phyloP scores from a whole-genome alignment of 2,888 invertebrate genomes.

The Synanthedon tipuliformis region DNA sequence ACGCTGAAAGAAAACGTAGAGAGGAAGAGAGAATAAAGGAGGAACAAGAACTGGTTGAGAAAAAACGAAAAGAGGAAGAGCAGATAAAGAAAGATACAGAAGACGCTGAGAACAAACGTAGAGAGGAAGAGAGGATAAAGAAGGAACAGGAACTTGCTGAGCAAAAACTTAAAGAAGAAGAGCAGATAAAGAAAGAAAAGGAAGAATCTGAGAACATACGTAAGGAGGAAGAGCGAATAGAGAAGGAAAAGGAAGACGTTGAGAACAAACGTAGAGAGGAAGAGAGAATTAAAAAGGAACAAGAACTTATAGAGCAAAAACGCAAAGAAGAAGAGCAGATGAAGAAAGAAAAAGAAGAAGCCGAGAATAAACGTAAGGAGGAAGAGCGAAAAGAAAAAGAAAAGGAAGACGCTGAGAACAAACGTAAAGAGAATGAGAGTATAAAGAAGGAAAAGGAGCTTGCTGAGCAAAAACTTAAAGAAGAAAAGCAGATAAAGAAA shows the following conservation, averaged over 20 bases:
- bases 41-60: background rate
- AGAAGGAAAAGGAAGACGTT: background rate
- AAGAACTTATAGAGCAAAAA: constrained; percentile 1
- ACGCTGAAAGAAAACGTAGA: background rate
- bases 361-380: background rate
- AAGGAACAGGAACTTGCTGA: background rate
- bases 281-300: background rate
- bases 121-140: background rate
- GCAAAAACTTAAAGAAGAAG: background rate
- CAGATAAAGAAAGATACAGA: background rate
- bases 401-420: constrained; percentile 3
- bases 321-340: constrained; percentile 3
- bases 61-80: background rate
- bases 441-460: constrained; percentile 10
- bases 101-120: background rate
- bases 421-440: background rate
- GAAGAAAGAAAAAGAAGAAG: constrained; percentile 1
- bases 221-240: background rate
- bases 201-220: too few species aligned
- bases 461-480: constrained; percentile 2
- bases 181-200: background rate
- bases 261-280: background rate
- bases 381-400: constrained; percentile 3
- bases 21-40: background rate
- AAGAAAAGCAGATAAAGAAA: constrained; percentile 3